A percentile compares a stretch with the other conserved stretches of the same genome.
These are phyloP conservation scores for honey bee (Apis mellifera) DNA, from an alignment of 1,140 invertebrate species.

Conservation along the genomic window DNA sequence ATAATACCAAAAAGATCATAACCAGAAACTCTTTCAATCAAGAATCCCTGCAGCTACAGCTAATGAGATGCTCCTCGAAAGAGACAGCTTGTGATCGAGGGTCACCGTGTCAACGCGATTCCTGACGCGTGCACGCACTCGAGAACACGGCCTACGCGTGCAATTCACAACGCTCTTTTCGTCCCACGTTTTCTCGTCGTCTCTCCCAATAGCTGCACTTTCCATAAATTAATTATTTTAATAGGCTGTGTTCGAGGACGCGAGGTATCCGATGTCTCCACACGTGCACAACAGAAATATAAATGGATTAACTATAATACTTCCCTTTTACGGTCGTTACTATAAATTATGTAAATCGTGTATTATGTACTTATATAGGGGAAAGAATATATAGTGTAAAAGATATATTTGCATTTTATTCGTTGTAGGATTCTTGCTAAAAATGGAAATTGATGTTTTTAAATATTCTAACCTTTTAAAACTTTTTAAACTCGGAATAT, in stretches of 20 bases:
- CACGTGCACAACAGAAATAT: not conserved
- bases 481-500: no score
- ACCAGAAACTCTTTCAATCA: not conserved
- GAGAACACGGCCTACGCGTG: not conserved
- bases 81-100: not conserved
- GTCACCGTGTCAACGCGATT: conserved; percentile 17
- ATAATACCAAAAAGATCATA: not conserved
- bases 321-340: not conserved
- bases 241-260: not conserved
- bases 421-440: no score
- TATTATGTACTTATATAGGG: no score
- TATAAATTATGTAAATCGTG: not conserved
- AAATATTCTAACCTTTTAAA: no score
- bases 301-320: not conserved
- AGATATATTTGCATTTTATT: no score
- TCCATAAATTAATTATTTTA: conserved; percentile 38
- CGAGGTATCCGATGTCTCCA: not conserved
- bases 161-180: not conserved
- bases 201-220: conserved; percentile 17
- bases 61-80: no score
- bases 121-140: not conserved
- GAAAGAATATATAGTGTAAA: no score
- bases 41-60: not conserved
- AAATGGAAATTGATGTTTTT: no score
- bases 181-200: conserved; percentile 18